Conservation (phyloP, 2,113 vertebrate species). For the Xenotilapia longispinis region DNA sequence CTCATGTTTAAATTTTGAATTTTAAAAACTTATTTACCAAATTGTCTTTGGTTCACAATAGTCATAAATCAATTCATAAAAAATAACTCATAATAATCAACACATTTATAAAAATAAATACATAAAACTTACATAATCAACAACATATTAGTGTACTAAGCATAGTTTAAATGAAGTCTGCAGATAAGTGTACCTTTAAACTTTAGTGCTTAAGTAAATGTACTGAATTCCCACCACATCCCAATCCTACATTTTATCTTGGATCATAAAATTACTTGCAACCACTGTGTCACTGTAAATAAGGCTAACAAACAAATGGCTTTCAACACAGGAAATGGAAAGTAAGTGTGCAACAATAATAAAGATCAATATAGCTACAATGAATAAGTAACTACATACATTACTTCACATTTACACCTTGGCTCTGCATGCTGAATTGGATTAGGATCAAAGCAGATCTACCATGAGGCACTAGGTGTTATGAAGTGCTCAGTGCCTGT, state of each 20-base stretch:
- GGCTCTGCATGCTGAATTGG: background rate
- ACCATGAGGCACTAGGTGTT: background rate
- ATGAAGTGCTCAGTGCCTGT: background rate
- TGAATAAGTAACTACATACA: background rate
- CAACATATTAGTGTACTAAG: background rate
- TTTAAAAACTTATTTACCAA: background rate
- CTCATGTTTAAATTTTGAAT: background rate
- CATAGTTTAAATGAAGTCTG: background rate
- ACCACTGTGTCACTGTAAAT: background rate
- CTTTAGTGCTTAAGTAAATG: background rate
- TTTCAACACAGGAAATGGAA: background rate
- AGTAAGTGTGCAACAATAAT: background rate
- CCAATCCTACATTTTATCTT: background rate
- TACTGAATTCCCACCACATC: background rate
- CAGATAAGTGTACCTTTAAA: background rate
- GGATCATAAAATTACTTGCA: background rate
- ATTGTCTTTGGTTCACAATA: background rate
- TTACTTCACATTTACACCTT: background rate
- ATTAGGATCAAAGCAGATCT: background rate
- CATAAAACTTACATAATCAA: background rate
- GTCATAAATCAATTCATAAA: background rate
- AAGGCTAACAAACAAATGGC: background rate
- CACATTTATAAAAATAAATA: background rate
- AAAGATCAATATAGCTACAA: background rate
- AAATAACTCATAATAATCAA: background rate